Conservation (phyloP, 1,140 invertebrate species). For the Megalonaias nervosa region DNA sequence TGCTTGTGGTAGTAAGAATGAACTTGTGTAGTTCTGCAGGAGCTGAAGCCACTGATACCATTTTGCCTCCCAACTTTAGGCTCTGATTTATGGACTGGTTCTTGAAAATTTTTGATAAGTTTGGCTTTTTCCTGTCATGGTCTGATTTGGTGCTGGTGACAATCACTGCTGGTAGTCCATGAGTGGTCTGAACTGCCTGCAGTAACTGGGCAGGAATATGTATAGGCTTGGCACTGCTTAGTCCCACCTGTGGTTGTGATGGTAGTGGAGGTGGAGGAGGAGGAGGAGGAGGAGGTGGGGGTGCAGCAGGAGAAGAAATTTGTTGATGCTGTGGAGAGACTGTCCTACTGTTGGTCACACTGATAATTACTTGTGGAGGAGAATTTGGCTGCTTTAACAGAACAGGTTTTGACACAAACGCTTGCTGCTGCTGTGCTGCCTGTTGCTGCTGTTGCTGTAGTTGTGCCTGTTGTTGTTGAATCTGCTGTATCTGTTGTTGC, state of each 20-base stretch:
- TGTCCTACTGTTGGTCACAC: background rate
- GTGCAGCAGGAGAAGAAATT: background rate
- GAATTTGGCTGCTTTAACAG: conserved; percentile 52
- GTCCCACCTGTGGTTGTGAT: conserved; percentile 22
- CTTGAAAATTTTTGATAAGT: conserved; percentile 43
- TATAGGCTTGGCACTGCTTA: conserved; percentile 33
- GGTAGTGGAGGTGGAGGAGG: conserved; percentile 56
- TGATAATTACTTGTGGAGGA: conserved; percentile 42
- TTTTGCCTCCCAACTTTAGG: conserved; percentile 42
- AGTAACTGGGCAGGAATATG: conserved; percentile 47
- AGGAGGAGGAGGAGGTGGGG: conserved; percentile 36
- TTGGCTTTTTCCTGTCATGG: conserved; percentile 31
- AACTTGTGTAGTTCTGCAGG: conserved; percentile 37
- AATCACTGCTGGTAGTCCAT: conserved; percentile 45
- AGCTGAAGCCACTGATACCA: conserved; percentile 40
- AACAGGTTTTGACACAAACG: conserved; percentile 17
- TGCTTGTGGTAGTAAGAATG: conserved; percentile 43
- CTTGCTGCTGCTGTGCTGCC: conserved; percentile 16
- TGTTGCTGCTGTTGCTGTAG: conserved; percentile 67
- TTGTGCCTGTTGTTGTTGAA: conserved; percentile 41
- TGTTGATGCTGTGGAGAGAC: conserved; percentile 6
- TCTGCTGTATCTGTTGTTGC: conserved; percentile 55
- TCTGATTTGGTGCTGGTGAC: conserved; percentile 31
- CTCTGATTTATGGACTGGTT: conserved; percentile 51
- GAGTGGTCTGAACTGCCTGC: conserved; percentile 38